phyloP scores from a whole-genome alignment of 2,888 invertebrate species.

The Pristionchus arcanus region DNA sequence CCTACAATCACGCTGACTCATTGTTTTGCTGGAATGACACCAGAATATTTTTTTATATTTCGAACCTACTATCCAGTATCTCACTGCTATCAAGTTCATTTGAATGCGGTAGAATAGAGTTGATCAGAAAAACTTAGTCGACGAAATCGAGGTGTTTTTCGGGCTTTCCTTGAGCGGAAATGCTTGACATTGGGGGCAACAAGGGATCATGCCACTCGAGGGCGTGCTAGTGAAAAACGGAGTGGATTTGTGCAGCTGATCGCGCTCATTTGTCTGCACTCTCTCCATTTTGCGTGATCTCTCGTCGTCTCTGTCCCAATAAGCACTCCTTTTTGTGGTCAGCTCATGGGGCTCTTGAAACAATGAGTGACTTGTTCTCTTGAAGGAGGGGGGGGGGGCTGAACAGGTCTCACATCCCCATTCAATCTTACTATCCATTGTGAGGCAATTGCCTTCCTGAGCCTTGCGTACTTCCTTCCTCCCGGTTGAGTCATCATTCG shows the following conservation, averaged over 20 bases:
- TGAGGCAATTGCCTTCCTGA: not conserved
- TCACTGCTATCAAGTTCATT: no score
- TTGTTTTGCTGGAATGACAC: not conserved
- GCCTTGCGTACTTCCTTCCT: not conserved
- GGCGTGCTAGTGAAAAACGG: slow-evolving; percentile 26
- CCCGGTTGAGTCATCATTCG: slow-evolving; percentile 3
- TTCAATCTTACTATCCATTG: slow-evolving; percentile 20
- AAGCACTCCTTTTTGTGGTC: not conserved
- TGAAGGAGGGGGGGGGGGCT: slow-evolving; percentile 4
- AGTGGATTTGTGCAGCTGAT: not conserved
- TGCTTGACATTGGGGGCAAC: not conserved
- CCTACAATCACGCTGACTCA: not conserved
- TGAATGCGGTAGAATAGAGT: no score
- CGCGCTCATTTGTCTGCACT: not conserved
- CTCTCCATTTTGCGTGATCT: not conserved
- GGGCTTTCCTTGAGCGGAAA: not conserved
- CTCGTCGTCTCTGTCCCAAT: not conserved
- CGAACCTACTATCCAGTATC: no score
- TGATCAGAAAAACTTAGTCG: no score
- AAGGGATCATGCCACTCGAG: not conserved
- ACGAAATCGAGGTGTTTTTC: not conserved
- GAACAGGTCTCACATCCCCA: slow-evolving; percentile 33
- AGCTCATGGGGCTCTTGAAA: slow-evolving; percentile 28
- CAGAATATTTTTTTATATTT: not conserved
- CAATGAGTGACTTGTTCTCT: slow-evolving; percentile 48